These are phyloP conservation scores for Xiphophorus hellerii DNA, from an alignment of 2,113 vertebrate species.

Conservation along the genomic window DNA sequence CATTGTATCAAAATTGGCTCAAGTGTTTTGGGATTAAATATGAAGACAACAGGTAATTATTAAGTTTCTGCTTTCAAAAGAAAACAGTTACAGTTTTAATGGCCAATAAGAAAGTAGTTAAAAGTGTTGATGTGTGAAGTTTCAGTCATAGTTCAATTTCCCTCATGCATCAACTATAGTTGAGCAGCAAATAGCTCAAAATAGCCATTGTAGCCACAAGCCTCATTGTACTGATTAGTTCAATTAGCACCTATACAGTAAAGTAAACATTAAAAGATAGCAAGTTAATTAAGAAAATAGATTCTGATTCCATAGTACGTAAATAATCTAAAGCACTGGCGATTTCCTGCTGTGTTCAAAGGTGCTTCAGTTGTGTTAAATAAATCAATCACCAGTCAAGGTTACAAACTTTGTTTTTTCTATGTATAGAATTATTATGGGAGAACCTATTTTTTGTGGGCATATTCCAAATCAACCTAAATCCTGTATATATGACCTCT, in stretches of 20 bases:
- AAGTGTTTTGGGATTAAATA: background rate
- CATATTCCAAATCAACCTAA: too few relatives aligned
- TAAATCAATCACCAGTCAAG: background rate
- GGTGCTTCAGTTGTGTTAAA: background rate
- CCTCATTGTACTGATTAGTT: background rate
- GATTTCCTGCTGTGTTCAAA: background rate
- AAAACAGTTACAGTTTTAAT: slow-evolving; percentile 13
- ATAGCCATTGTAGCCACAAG: background rate
- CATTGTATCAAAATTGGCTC: slow-evolving; percentile 1
- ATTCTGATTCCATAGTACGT: background rate
- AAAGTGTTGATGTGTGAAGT: background rate
- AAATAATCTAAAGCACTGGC: background rate
- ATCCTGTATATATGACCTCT: too few relatives aligned
- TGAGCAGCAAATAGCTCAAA: background rate
- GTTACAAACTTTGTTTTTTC: background rate
- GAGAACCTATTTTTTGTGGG: too few relatives aligned
- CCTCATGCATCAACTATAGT: background rate
- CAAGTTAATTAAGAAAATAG: background rate
- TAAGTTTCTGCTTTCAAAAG: slow-evolving; percentile 3
- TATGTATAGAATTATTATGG: too few relatives aligned
- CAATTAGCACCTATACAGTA: background rate
- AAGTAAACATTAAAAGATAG: background rate
- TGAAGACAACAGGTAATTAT: slow-evolving; percentile 13
- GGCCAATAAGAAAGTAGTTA: background rate
- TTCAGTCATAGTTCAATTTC: background rate